Conservation (phyloP, 1,140 invertebrate species). For the Trachymyrmex cornetzi region DNA sequence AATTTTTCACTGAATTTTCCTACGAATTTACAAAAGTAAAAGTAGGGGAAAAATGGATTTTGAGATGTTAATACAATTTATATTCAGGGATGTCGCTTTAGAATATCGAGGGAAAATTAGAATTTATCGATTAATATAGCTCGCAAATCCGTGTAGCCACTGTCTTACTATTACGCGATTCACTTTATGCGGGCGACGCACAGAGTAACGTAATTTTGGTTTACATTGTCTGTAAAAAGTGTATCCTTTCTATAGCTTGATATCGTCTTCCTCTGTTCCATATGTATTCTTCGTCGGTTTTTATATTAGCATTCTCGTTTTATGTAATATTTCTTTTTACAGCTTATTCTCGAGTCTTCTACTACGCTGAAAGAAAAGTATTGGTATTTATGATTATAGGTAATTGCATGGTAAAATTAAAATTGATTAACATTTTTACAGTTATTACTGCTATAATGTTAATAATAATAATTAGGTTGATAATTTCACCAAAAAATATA, state of each 20-base stretch:
- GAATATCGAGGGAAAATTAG: neutral
- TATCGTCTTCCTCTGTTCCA: neutral
- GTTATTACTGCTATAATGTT: too few species aligned
- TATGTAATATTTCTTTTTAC: neutral
- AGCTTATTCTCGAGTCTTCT: neutral
- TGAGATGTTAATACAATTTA: neutral
- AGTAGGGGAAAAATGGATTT: neutral
- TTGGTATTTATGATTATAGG: too few species aligned
- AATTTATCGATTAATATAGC: slow-evolving; percentile 37
- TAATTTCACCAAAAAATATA: too few species aligned
- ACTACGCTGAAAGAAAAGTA: too few species aligned
- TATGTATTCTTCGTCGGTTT: neutral
- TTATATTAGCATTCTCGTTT: neutral
- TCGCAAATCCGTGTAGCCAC: slow-evolving; percentile 9
- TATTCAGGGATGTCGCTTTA: neutral
- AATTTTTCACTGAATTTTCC: neutral
- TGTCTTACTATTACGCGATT: slow-evolving; percentile 17
- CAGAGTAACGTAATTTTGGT: slow-evolving; percentile 25
- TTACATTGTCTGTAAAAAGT: slow-evolving; percentile 23
- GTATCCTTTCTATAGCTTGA: neutral
- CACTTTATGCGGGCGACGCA: slow-evolving; percentile 13
- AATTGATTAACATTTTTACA: too few species aligned
- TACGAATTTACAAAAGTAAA: neutral
- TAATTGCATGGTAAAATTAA: too few species aligned
- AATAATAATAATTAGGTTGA: too few species aligned